Percentiles rank a stretch among this genome's conserved stretches.
Evolutionary conservation across 2,113 vertebrate species (phyloP).

Genomic region (Azemiops feae): DNA sequence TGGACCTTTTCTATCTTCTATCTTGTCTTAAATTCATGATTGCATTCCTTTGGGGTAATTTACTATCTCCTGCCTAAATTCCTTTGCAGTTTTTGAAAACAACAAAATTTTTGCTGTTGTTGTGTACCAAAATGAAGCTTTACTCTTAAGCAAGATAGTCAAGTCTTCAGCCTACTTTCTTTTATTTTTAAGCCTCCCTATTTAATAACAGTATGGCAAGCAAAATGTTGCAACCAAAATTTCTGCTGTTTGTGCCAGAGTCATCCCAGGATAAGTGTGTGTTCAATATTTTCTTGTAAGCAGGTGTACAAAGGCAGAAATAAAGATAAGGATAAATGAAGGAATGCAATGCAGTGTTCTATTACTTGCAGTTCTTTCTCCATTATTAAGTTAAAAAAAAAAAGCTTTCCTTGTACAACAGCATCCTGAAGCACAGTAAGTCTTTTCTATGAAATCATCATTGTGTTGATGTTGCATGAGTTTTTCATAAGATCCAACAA

Average conservation of each 20-base stretch:
- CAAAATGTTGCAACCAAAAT: not conserved
- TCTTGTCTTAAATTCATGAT: not conserved
- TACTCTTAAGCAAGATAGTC: not conserved
- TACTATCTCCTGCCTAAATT: not conserved
- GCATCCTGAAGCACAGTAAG: not conserved
- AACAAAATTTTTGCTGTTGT: not conserved
- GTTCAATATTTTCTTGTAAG: not conserved
- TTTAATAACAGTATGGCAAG: not conserved
- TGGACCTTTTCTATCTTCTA: not conserved
- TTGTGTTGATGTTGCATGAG: not conserved
- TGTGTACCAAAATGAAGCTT: not conserved
- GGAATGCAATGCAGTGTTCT: not conserved
- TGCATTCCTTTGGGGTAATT: not conserved
- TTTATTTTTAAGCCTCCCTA: not conserved
- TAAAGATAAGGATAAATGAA: not conserved
- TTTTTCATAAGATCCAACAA: not conserved
- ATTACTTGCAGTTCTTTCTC: not conserved
- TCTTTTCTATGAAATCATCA: not conserved
- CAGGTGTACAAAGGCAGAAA: not conserved
- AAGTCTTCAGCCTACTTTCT: not conserved
- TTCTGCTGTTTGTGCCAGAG: not conserved
- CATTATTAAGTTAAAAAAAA: not conserved
- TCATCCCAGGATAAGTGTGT: not conserved
- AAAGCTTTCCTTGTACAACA: not conserved
- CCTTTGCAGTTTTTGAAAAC: not conserved